Evolutionary conservation across 2,888 invertebrate genomes (phyloP), one percentile per base, ranked within the genome.

Genomic region (Lasioglossum vierecki): DNA sequence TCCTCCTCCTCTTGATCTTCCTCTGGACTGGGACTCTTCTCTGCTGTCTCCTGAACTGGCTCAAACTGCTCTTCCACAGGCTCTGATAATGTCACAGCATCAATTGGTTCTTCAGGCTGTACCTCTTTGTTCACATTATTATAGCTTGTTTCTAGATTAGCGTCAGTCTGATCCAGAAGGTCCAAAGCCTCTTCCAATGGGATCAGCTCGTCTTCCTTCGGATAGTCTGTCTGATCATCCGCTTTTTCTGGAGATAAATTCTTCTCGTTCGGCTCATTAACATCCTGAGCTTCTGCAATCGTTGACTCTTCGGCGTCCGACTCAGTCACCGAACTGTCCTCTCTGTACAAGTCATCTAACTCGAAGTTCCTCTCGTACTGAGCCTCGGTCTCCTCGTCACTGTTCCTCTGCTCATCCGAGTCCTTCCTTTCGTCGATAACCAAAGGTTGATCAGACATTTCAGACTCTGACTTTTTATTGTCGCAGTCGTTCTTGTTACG

Each of bases 381-480:
- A 57, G 87, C 89, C n/a, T 94, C 94, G 3, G 87, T 90, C 49
- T 93, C 93, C 35, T 94, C 93, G 57, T 94, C 93, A 76, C 93
- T 94, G 77, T 93, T 93, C 70, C 90, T 91, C n/a, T 91, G 92
- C 6, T 93, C 93, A 18, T 93, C 93, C 13, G 86, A 87, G n/a
- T 91, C 92, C 73, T 93, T 94, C 15, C 92, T 93, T 63, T 95
- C 94, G 44, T 95, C 94, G 49, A 95, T 95, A 4, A 95, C 91
- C 78, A 95, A 80, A 9, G 94, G 93, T 82, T 92, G 93, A 82
- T 95, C 94, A 0, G 95, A 95, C 87, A 93, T 90, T 81, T 94
- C 94, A 0, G 94, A 94, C 39, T 95, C 95, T 0, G 92, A 94
- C 84, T 95, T 94, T 44, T 92, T 93, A 22, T 89, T 81, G 44